A percentile compares a stretch with the other conserved stretches of the same genome.
Conservation (phyloP, 2,113 vertebrate genomes). For the Thunnus thynnus region DNA sequence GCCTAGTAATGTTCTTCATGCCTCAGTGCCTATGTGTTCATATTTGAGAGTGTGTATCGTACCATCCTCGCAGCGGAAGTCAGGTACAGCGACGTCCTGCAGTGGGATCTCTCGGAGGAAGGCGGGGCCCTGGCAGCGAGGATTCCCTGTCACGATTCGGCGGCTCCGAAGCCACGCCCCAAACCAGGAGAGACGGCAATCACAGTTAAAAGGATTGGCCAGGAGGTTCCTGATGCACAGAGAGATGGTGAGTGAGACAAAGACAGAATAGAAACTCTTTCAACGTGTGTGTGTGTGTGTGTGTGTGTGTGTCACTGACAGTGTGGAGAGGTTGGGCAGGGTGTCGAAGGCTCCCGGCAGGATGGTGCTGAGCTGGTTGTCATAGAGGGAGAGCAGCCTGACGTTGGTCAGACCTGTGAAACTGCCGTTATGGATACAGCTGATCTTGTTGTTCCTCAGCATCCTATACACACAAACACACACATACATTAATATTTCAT, state of each 20-base stretch:
- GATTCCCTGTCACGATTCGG: conserved; percentile 96
- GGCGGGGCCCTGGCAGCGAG: conserved; percentile 92
- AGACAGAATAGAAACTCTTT: background rate
- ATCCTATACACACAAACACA: conserved; percentile 84
- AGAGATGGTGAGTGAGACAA: background rate
- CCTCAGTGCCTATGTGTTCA: background rate
- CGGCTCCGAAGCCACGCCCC: conserved; percentile 95
- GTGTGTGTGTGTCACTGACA: conserved; percentile 79
- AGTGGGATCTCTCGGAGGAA: conserved; percentile 97
- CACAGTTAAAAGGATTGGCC: conserved; percentile 96
- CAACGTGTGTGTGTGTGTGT: conserved; percentile 2
- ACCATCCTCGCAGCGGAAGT: conserved; percentile 98
- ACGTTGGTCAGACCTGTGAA: conserved; percentile 94
- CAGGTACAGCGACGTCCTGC: conserved; percentile 94
- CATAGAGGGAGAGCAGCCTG: conserved; percentile 94
- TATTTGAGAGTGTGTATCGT: background rate
- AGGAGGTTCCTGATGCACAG: conserved; percentile 89
- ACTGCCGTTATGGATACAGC: conserved; percentile 96
- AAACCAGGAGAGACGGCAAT: conserved; percentile 96
- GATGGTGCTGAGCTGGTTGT: conserved; percentile 96
- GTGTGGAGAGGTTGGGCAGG: conserved; percentile 88
- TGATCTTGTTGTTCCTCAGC: conserved; percentile 96
- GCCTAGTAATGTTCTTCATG: no score
- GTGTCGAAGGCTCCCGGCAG: conserved; percentile 94
- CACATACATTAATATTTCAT: conserved; percentile 20